Conservation (phyloP, 92 coral and sea anemone species). For the Hydrozoanthus gracilis region DNA sequence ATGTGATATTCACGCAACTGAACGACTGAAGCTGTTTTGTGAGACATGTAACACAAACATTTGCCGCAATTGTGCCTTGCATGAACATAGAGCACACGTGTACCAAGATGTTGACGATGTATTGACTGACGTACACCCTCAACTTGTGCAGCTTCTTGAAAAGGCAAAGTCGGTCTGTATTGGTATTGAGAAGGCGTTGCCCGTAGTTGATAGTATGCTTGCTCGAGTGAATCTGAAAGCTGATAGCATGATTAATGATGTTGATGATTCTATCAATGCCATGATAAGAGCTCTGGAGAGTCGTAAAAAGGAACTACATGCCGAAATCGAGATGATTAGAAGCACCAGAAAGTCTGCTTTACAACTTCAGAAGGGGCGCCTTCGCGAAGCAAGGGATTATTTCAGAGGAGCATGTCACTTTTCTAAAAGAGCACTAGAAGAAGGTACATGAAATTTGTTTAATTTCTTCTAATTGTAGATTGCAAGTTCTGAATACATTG, state of each 20-base stretch:
- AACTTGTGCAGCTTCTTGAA: slow-evolving; percentile 42
- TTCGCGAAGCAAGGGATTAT: slow-evolving; percentile 61
- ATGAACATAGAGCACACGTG: slow-evolving; percentile 58
- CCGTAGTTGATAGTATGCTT: slow-evolving; percentile 58
- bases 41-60: slow-evolving; percentile 59
- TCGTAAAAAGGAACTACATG: slow-evolving; percentile 60
- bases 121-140: slow-evolving; percentile 47
- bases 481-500: too few species aligned
- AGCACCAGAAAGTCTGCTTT: slow-evolving; percentile 59
- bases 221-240: slow-evolving; percentile 65
- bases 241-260: slow-evolving; percentile 52
- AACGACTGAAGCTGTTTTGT: slow-evolving; percentile 62
- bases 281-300: slow-evolving; percentile 63
- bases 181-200: slow-evolving; percentile 66
- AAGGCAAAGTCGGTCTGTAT: slow-evolving; percentile 59
- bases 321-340: slow-evolving; percentile 63
- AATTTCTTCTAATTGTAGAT: not conserved
- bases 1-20: slow-evolving; percentile 57
- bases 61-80: slow-evolving; percentile 72
- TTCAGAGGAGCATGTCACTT: slow-evolving; percentile 66
- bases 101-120: slow-evolving; percentile 63
- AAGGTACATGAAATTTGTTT: slow-evolving; percentile 46
- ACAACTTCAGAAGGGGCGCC: slow-evolving; percentile 60
- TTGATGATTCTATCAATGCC: slow-evolving; percentile 58
- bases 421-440: slow-evolving; percentile 68